Base-by-base conservation (phyloP, 1,140 invertebrate species). In the Halesus radiatus region DNA sequence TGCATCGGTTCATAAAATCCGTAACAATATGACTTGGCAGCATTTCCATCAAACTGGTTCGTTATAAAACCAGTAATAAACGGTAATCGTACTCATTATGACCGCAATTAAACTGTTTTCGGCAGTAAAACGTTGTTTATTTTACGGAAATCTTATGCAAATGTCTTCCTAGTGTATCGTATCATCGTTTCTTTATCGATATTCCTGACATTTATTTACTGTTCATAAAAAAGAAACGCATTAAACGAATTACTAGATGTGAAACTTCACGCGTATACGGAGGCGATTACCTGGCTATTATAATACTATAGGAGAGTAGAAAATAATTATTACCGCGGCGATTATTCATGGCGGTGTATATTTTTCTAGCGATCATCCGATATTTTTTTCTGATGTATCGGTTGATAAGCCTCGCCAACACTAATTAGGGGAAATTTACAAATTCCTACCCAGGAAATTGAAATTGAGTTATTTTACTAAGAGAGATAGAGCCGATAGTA, bases 131-230 rank as follows among this genome's bases (percentile, higher is more conserved):
- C 10, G 8, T 29, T 66, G 62, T 66, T 66, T 66, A 66, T 66
- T 66, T 66, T 66, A 66, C 22, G 23, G 62, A 66, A 66, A 66
- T 26, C 62, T 10, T 66, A 66, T 32, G 62, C 23, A 66, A 66
- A 66, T 66, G 23, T 10, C 6, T 26, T 66, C 26, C 13, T 32
- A 37, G 7, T 26, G 22, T 18, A 58, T 58, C 54, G 54, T 18
- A 58, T 58, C 54, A 58, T 18, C 22, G 22, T 58, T 58, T 58
- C 22, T 58, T 58, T 58, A 58, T 58, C 54, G 54, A 58, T 58
- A 58, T 58, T n/a, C 16, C 10, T 29, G 62, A 66, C 62, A 66
- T 29, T 66, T 66, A 66, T 66, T 66, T 66, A 66, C 15, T 29
- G 62, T 26, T 26, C 62, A 66, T 66, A 66, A 66, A 66, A 66